phyloP scores from a whole-genome alignment of 2,888 invertebrate species.

The Prosapia bicincta region DNA sequence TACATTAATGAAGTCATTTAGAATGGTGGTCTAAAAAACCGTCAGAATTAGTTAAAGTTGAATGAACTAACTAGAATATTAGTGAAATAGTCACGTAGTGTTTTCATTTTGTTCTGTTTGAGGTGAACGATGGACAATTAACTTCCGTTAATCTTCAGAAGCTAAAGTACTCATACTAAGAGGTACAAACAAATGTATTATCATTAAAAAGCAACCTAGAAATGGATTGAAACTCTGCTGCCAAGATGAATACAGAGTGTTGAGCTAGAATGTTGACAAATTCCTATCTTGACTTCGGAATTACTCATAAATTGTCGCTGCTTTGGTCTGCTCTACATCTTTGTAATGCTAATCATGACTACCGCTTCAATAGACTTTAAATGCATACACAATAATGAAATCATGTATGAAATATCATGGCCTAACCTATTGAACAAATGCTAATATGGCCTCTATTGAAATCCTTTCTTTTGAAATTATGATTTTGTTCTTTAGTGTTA shows the following conservation, averaged over 20 bases:
- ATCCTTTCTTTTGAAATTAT: constrained; percentile 9
- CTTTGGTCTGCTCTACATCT: not conserved
- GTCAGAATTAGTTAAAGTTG: not conserved
- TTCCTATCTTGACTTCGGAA: constrained; percentile 20
- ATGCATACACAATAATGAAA: constrained; percentile 36
- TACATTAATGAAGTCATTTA: too few species aligned
- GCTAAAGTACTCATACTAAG: not conserved
- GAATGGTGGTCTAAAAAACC: too few species aligned
- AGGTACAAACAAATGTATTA: not conserved
- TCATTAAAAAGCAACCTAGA: constrained; percentile 24
- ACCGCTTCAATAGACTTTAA: constrained; percentile 21
- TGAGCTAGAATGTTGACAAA: constrained; percentile 37
- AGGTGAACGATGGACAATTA: not conserved
- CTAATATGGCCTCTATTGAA: constrained; percentile 24
- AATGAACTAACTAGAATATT: not conserved
- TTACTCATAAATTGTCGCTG: not conserved
- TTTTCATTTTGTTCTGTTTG: not conserved
- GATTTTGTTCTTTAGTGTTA: constrained; percentile 12
- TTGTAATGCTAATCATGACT: constrained; percentile 28
- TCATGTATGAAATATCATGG: constrained; percentile 36
- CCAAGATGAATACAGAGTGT: too few species aligned
- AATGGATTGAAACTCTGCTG: constrained; percentile 5
- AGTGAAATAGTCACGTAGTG: not conserved
- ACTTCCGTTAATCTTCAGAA: not conserved
- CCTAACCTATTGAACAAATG: constrained; percentile 36